Percentiles rank a stretch among this genome's conserved stretches.
These are phyloP conservation scores for Microctenopoma lineatum DNA, from an alignment of 2,797 vertebrate species.

Conservation along the genomic window DNA sequence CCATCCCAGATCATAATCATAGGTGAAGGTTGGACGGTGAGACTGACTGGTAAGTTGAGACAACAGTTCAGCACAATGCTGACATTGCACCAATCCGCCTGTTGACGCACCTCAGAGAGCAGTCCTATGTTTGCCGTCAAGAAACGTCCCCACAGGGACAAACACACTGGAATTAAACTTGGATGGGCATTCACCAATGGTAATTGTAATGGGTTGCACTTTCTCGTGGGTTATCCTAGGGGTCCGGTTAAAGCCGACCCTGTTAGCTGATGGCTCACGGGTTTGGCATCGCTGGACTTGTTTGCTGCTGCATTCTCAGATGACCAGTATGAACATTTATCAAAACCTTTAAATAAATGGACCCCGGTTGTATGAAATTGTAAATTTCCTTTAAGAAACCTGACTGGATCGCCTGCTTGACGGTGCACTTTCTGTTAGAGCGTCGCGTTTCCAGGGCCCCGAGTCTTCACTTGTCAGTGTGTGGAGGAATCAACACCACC, in stretches of 20 bases:
- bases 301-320: neutral
- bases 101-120: too few species aligned
- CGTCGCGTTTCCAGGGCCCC: conserved; percentile 38
- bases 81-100: too few species aligned
- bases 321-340: neutral
- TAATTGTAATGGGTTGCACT: neutral
- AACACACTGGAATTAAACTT: neutral
- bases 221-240: neutral
- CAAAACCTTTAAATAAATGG: neutral
- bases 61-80: too few species aligned
- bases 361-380: conserved; percentile 1
- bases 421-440: conserved; percentile 16
- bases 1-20: too few species aligned
- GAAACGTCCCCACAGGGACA: neutral
- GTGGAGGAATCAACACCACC: conserved; percentile 65
- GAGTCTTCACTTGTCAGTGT: conserved; percentile 52
- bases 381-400: conserved; percentile 24
- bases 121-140: too few species aligned
- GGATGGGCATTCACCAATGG: conserved; percentile 1
- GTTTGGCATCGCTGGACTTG: conserved; percentile 1
- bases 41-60: too few species aligned
- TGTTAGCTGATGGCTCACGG: conserved; percentile 10
- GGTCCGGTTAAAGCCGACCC: conserved; percentile 21
- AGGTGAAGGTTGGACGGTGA: too few species aligned
- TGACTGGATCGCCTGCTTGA: conserved; percentile 5